Evolutionary conservation across 2,797 vertebrate species (phyloP).

Genomic region (Anomalospiza imberbis): DNA sequence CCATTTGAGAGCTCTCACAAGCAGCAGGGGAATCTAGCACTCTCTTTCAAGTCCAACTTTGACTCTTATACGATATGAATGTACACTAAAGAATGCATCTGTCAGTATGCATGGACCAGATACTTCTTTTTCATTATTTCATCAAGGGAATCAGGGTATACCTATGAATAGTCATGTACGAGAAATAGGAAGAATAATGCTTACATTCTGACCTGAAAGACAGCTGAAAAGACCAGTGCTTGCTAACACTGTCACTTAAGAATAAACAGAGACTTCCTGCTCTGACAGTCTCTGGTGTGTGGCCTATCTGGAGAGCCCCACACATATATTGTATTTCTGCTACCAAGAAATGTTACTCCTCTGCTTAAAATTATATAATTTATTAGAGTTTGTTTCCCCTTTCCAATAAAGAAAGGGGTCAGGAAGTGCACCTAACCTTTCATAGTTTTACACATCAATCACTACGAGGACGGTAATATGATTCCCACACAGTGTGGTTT

Average conservation of each 20-base stretch:
- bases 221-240: not conserved
- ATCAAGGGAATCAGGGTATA: not conserved
- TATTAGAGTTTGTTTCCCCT: not conserved
- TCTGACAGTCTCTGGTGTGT: not conserved
- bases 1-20: not conserved
- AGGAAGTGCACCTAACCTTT: not conserved
- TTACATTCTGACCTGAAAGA: not conserved
- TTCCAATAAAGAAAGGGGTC: not conserved
- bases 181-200: not conserved
- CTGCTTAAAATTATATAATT: not conserved
- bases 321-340: not conserved
- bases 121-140: not conserved
- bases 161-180: fast-evolving
- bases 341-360: not conserved
- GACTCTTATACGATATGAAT: not conserved
- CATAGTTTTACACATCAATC: not conserved
- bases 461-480: not conserved
- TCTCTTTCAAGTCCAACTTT: not conserved
- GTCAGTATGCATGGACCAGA: not conserved
- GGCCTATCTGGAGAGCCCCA: not conserved
- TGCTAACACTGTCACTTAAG: not conserved
- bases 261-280: not conserved
- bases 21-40: not conserved
- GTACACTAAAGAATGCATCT: not conserved
- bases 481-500: not conserved